A percentile compares a stretch with the other conserved stretches of the same genome.
Conservation (phyloP, 23 tunicate genomes). For the Halocynthia roretzi region DNA sequence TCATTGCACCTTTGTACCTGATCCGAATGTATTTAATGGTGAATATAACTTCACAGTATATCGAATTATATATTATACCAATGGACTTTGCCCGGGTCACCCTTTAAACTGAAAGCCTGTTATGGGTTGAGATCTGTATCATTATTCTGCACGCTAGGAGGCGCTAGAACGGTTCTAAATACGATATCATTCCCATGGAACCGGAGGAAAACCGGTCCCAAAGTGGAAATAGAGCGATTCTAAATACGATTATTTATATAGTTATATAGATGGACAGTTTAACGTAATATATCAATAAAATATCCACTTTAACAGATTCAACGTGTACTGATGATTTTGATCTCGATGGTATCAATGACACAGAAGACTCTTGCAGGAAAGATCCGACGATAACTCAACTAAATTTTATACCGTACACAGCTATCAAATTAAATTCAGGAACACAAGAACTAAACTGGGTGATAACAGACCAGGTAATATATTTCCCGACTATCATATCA, state of each 20-base stretch:
- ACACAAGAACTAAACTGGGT: constrained; percentile 4
- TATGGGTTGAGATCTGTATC: too few species aligned
- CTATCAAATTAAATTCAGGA: constrained; percentile 6
- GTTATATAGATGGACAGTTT: too few species aligned
- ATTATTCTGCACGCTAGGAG: too few species aligned
- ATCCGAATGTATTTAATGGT: constrained; percentile 16
- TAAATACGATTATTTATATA: too few species aligned
- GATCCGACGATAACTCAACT: constrained; percentile 13
- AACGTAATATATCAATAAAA: background rate
- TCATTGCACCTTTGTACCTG: constrained; percentile 21
- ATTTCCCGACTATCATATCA: background rate
- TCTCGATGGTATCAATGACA: constrained; percentile 16
- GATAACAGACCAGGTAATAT: constrained; percentile 4
- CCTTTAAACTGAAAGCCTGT: too few species aligned
- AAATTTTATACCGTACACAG: constrained; percentile 5
- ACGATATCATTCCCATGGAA: too few species aligned
- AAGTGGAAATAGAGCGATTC: too few species aligned
- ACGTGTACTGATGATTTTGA: constrained; percentile 17
- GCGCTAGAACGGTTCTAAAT: too few species aligned
- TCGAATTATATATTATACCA: too few species aligned
- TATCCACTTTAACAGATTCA: background rate
- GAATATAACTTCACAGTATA: too few species aligned
- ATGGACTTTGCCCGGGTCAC: too few species aligned
- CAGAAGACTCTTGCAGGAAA: constrained; percentile 9
- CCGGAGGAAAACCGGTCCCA: too few species aligned